phyloP scores from a whole-genome alignment of 2,113 vertebrate species.

The Paramormyrops kingsleyae region DNA sequence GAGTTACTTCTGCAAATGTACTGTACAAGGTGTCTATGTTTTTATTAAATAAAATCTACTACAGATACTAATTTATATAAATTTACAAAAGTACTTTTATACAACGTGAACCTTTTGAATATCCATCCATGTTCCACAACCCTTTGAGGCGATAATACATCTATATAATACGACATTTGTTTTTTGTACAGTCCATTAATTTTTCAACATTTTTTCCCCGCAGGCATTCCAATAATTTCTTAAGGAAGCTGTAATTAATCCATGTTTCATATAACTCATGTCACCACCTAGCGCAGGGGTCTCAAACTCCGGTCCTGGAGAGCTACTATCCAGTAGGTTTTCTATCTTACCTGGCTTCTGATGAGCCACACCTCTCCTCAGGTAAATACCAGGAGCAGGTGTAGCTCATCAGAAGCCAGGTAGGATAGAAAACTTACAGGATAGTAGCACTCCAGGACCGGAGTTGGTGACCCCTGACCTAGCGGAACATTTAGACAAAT shows the following conservation, averaged over 20 bases:
- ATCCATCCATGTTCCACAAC: not conserved
- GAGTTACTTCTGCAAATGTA: not conserved
- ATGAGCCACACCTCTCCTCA: too few species aligned
- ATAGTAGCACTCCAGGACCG: too few species aligned
- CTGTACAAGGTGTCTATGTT: not conserved
- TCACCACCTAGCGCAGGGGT: not conserved
- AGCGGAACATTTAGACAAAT: not conserved
- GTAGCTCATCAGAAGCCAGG: too few species aligned
- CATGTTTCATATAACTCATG: not conserved
- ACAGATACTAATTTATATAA: not conserved
- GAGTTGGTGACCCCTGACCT: not conserved
- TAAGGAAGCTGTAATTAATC: not conserved
- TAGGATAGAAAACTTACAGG: too few species aligned
- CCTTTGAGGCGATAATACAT: not conserved
- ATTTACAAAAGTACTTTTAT: not conserved
- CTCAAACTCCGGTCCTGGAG: too few species aligned
- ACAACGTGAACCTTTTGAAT: not conserved
- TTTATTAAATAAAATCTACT: not conserved
- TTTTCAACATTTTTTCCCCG: not conserved
- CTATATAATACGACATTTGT: not conserved
- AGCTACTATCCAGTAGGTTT: too few species aligned
- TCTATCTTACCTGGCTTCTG: too few species aligned
- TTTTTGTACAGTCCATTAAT: not conserved
- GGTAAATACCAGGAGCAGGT: too few species aligned
- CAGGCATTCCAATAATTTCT: not conserved